These are phyloP conservation scores for Martes martes DNA, from an alignment of 2,113 vertebrate genomes.

Conservation along the genomic window DNA sequence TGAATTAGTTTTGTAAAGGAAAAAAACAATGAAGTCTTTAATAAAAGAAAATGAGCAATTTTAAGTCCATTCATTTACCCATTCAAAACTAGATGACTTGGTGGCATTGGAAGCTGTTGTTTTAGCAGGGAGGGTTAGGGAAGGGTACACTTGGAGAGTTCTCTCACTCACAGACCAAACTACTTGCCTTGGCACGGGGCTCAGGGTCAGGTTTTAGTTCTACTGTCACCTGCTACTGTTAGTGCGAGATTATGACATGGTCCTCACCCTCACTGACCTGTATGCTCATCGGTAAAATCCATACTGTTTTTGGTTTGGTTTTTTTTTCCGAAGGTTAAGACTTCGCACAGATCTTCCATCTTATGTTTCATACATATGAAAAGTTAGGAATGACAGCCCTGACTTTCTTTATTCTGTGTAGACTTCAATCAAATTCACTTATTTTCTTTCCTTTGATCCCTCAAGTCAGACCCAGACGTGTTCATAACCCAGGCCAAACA, in stretches of 20 bases:
- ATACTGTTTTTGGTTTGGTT: background rate
- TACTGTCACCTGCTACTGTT: background rate
- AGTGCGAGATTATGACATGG: background rate
- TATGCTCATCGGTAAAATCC: constrained; percentile 16
- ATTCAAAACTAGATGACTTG: background rate
- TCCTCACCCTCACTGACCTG: background rate
- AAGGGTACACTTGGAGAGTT: background rate
- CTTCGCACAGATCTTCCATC: background rate
- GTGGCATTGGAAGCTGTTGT: background rate
- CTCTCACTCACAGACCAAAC: background rate
- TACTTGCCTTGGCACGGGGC: background rate
- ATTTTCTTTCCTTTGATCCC: constrained; percentile 41
- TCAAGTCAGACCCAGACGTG: background rate
- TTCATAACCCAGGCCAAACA: background rate
- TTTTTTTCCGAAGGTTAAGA: background rate
- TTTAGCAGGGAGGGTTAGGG: background rate
- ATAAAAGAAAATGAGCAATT: background rate
- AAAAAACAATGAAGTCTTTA: background rate
- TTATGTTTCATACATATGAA: background rate
- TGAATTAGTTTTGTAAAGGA: background rate
- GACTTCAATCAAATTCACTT: constrained; percentile 11
- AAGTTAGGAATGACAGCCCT: constrained; percentile 2
- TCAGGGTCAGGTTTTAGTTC: background rate
- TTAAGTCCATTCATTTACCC: background rate
- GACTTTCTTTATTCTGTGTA: constrained; percentile 2